Evolutionary conservation across 1,140 invertebrate species (phyloP).

Genomic region (Whitmania pigra): DNA sequence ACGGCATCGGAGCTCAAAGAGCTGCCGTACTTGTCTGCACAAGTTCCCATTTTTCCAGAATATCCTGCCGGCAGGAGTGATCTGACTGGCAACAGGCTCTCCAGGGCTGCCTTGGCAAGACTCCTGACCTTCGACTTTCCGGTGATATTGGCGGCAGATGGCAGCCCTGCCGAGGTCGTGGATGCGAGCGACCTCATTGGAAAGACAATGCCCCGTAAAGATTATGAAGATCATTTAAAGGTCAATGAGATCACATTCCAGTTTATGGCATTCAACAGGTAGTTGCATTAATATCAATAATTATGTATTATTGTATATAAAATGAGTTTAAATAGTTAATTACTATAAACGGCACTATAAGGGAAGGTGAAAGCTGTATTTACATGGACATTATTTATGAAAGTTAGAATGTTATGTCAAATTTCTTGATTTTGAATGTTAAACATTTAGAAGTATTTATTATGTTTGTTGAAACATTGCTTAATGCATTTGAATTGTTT

Average conservation of each 20-base stretch:
- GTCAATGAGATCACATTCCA: constrained; percentile 43
- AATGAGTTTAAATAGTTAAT: constrained; percentile 8
- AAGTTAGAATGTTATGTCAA: neutral
- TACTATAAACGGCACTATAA: neutral
- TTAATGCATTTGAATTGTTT: neutral
- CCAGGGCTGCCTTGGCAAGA: constrained; percentile 39
- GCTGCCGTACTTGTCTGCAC: neutral
- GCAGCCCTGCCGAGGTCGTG: constrained; percentile 38
- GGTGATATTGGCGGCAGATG: constrained; percentile 36
- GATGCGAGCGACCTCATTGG: constrained; percentile 31
- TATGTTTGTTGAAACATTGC: neutral
- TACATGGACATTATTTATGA: too few species aligned
- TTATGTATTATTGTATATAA: neutral
- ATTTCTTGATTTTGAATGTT: neutral
- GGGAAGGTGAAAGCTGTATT: too few species aligned
- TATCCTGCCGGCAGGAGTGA: neutral
- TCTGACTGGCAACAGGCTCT: constrained; percentile 33
- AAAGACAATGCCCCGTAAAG: constrained; percentile 29
- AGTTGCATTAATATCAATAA: neutral
- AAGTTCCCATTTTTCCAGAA: neutral
- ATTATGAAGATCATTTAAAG: constrained; percentile 36
- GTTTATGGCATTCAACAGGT: constrained; percentile 42
- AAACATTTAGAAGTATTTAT: neutral
- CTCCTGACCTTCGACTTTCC: constrained; percentile 39
- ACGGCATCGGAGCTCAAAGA: neutral